A percentile compares a stretch with the other conserved stretches of the same genome.
Conservation (phyloP, 2,113 vertebrate species). For the Saguinus imperator region DNA sequence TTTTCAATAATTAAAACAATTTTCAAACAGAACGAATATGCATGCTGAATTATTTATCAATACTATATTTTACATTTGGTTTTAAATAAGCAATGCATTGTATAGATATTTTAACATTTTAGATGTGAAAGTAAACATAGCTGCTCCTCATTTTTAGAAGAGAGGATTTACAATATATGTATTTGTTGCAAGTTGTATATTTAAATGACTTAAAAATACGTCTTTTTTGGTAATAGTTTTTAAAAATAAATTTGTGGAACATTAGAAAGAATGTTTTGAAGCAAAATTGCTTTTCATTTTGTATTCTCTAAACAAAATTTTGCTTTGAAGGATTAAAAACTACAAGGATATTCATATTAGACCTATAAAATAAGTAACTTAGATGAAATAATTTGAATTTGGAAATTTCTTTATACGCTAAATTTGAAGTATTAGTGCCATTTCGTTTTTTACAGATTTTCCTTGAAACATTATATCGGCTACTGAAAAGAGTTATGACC, state of each 20-base stretch:
- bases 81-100: background rate
- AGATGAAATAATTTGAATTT: background rate
- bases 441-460: background rate
- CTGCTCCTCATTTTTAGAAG: background rate
- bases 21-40: background rate
- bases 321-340: background rate
- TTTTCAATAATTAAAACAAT: background rate
- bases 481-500: background rate
- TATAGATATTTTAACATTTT: background rate
- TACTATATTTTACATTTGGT: background rate
- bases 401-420: background rate
- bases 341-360: background rate
- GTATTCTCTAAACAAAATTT: background rate
- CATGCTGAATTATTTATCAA: background rate
- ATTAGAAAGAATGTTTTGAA: background rate
- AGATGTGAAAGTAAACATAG: background rate
- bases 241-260: background rate
- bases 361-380: background rate
- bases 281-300: background rate
- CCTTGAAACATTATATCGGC: background rate
- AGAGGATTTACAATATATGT: background rate
- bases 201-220: background rate
- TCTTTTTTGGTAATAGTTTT: background rate
- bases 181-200: background rate
- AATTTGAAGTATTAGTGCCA: background rate